phyloP scores from a whole-genome alignment of 2,888 invertebrate species.

The Chouioia cunea region DNA sequence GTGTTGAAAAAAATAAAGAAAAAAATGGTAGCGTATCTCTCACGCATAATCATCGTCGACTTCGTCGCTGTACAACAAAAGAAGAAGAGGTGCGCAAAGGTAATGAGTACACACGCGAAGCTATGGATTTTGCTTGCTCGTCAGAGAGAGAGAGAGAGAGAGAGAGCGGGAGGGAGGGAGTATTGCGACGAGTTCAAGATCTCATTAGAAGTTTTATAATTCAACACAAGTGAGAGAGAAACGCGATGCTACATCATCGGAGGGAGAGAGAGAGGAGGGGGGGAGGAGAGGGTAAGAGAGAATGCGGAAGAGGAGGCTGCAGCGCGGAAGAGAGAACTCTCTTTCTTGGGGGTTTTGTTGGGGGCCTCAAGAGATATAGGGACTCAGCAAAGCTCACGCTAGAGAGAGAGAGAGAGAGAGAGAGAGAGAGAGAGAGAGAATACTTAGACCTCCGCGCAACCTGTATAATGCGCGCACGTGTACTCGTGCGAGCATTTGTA shows the following conservation, averaged over 20 bases:
- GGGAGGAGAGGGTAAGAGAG: constrained; percentile 35
- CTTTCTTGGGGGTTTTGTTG: constrained; percentile 57
- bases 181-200: constrained; percentile 45
- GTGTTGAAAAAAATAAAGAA: neutral
- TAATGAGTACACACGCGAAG: constrained; percentile 22
- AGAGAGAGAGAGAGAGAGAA: constrained; percentile 12
- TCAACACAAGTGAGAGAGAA: constrained; percentile 44
- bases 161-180: constrained; percentile 19
- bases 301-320: constrained; percentile 55
- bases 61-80: constrained; percentile 12
- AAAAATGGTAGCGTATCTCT: constrained; percentile 4
- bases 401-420: neutral
- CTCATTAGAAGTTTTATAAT: constrained; percentile 49
- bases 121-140: constrained; percentile 1
- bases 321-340: constrained; percentile 10
- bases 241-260: constrained; percentile 32
- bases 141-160: constrained; percentile 24
- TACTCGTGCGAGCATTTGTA: neutral
- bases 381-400: constrained; percentile 23
- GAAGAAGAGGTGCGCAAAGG: constrained; percentile 7
- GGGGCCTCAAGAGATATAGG: constrained; percentile 39
- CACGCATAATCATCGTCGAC: constrained; percentile 43
- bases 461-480: constrained; percentile 36
- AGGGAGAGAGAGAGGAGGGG: constrained; percentile 11
- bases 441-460: neutral